Evolutionary conservation across 2,888 invertebrate species (phyloP).

Genomic region (Yponomeuta evonymella): DNA sequence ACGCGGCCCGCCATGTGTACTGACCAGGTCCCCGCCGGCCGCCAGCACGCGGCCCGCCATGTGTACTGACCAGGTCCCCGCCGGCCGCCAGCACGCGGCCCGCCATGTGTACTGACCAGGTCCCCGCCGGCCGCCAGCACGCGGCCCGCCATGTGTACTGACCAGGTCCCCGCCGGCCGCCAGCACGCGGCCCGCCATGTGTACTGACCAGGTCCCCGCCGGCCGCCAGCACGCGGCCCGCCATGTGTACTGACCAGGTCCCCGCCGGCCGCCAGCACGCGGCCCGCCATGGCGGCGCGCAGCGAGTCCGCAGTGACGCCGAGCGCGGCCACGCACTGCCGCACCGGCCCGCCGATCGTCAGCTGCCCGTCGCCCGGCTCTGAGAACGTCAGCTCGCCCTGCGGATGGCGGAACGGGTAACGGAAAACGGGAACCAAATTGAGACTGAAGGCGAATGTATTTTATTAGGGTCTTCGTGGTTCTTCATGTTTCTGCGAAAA

Average conservation of each 20-base stretch:
- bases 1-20: constrained; percentile 77
- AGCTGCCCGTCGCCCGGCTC: constrained; percentile 79
- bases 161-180: constrained; percentile 80
- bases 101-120: not conserved
- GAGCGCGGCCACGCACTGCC: constrained; percentile 64
- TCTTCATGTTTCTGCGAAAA: too few relatives aligned
- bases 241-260: not conserved
- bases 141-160: not conserved
- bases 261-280: constrained; percentile 91
- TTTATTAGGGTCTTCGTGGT: too few relatives aligned
- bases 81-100: constrained; percentile 80
- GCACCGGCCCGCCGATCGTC: constrained; percentile 61
- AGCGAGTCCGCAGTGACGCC: constrained; percentile 81
- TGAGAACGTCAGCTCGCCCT: constrained; percentile 77
- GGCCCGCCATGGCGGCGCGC: constrained; percentile 85
- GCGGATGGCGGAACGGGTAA: constrained; percentile 38
- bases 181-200: constrained; percentile 11
- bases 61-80: not conserved
- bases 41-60: too few relatives aligned
- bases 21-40: constrained; percentile 50
- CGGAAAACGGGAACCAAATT: too few relatives aligned
- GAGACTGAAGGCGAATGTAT: too few relatives aligned
- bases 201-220: constrained; percentile 48
- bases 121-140: not conserved
- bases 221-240: constrained; percentile 93